These are phyloP conservation scores for Chlorops oryzae DNA, from an alignment of 1,140 invertebrate species.

Conservation along the genomic window DNA sequence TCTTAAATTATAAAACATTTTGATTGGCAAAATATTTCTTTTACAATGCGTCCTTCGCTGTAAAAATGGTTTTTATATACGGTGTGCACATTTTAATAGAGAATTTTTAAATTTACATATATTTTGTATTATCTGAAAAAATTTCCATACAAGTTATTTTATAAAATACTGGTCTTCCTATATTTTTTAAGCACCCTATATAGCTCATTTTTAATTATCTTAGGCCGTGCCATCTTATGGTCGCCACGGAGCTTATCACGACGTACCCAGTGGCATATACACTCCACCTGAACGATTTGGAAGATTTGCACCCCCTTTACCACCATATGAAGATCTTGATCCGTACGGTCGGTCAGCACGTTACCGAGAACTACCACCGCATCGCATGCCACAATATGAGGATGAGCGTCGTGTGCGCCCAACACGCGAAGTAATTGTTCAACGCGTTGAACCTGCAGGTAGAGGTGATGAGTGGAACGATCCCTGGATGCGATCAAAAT, in stretches of 20 bases:
- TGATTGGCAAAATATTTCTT: too few relatives aligned
- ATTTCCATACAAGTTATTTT: too few relatives aligned
- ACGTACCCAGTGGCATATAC: slow-evolving; percentile 19
- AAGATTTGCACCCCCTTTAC: slow-evolving; percentile 22
- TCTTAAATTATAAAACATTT: too few relatives aligned
- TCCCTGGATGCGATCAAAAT: slow-evolving; percentile 82
- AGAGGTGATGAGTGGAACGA: slow-evolving; percentile 85
- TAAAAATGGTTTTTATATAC: too few relatives aligned
- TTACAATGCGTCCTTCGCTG: too few relatives aligned
- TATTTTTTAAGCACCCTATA: too few relatives aligned
- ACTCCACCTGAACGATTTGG: slow-evolving; percentile 31
- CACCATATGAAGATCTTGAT: slow-evolving; percentile 40
- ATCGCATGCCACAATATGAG: slow-evolving; percentile 47
- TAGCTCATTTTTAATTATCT: not conserved
- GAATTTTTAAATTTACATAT: too few relatives aligned
- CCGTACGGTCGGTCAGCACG: slow-evolving; percentile 37
- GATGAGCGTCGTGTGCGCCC: slow-evolving; percentile 56
- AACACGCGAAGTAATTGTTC: slow-evolving; percentile 71
- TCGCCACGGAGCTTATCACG: slow-evolving; percentile 9
- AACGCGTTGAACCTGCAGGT: slow-evolving; percentile 57
- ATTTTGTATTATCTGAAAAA: too few relatives aligned
- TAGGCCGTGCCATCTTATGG: slow-evolving; percentile 11
- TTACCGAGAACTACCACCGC: slow-evolving; percentile 42
- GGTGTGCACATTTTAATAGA: too few relatives aligned
- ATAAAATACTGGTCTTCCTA: too few relatives aligned